These are phyloP conservation scores for Microcaecilia unicolor DNA, from an alignment of 2,797 vertebrate species.

Conservation along the genomic window DNA sequence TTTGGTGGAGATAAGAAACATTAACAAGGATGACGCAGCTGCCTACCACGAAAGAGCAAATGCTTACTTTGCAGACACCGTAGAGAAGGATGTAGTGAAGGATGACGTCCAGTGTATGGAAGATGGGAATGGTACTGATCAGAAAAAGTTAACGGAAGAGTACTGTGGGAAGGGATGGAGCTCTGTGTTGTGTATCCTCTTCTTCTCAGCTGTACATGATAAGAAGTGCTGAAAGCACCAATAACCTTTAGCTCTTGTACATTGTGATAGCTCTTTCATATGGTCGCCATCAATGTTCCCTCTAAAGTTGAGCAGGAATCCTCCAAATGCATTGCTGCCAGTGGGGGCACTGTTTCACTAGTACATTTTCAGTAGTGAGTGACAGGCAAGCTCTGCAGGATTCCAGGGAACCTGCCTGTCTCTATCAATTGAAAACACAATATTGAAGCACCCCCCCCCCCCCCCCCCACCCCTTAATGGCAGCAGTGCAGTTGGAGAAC, in stretches of 20 bases:
- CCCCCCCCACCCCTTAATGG: too few species aligned
- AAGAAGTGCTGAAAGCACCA: slow-evolving; percentile 63
- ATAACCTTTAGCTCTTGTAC: background rate
- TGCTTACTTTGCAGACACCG: background rate
- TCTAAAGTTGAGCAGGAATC: background rate
- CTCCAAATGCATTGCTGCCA: too few species aligned
- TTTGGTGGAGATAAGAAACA: too few species aligned
- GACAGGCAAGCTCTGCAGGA: too few species aligned
- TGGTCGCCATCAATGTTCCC: too few species aligned
- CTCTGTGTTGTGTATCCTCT: slow-evolving; percentile 68
- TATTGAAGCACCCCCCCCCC: too few species aligned
- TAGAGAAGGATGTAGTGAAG: background rate
- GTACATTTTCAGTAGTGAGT: too few species aligned
- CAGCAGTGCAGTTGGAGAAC: too few species aligned
- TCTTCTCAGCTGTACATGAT: slow-evolving; percentile 73
- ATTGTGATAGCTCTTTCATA: too few species aligned
- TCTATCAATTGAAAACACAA: too few species aligned
- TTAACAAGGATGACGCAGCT: background rate
- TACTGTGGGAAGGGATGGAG: slow-evolving; percentile 65
- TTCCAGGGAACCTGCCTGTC: too few species aligned
- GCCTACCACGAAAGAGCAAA: background rate
- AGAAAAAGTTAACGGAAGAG: slow-evolving; percentile 60
- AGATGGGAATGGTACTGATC: slow-evolving; percentile 37
- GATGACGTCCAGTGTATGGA: slow-evolving; percentile 47
- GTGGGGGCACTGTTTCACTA: too few species aligned